Conservation (phyloP, 2,888 invertebrate genomes). For the Mongoloraphidia duomilia region DNA sequence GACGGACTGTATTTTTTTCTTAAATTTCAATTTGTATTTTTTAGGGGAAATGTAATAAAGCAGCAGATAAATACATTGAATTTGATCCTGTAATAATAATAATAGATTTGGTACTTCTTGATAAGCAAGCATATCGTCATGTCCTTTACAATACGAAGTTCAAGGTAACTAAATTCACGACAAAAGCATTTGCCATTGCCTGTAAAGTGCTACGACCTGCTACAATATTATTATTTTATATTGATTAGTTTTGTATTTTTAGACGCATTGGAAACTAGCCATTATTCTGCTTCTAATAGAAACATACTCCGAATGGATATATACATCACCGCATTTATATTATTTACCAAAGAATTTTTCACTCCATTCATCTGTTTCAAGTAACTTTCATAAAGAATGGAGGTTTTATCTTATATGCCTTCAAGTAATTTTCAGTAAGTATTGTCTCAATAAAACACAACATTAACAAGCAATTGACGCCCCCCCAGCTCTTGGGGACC, state of each 20-base stretch:
- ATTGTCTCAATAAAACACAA: slow-evolving; percentile 28
- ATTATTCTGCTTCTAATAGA: slow-evolving; percentile 65
- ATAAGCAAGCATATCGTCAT: slow-evolving; percentile 71
- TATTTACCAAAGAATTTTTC: slow-evolving; percentile 19
- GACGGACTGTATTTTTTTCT: no score
- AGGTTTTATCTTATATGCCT: slow-evolving; percentile 42
- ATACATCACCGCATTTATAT: slow-evolving; percentile 6
- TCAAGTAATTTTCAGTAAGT: slow-evolving; percentile 41
- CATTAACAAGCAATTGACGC: no score
- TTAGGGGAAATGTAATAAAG: slow-evolving; percentile 57
- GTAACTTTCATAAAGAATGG: slow-evolving; percentile 14
- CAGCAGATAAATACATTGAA: slow-evolving; percentile 84
- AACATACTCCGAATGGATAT: slow-evolving; percentile 59
- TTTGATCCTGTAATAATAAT: slow-evolving; percentile 79
- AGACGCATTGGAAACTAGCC: slow-evolving; percentile 67
- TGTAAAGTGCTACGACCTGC: neutral
- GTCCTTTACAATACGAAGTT: slow-evolving; percentile 67
- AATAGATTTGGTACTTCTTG: slow-evolving; percentile 70
- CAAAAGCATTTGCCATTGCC: slow-evolving; percentile 37
- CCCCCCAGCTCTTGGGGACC: no score
- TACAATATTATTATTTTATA: neutral
- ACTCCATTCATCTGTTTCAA: neutral
- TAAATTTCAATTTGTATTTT: slow-evolving; percentile 15
- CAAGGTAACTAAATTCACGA: slow-evolving; percentile 39
- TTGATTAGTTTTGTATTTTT: slow-evolving; percentile 19